Evolutionary conservation across 2,113 vertebrate species (phyloP).

Genomic region (Erythrocercus mccallii): DNA sequence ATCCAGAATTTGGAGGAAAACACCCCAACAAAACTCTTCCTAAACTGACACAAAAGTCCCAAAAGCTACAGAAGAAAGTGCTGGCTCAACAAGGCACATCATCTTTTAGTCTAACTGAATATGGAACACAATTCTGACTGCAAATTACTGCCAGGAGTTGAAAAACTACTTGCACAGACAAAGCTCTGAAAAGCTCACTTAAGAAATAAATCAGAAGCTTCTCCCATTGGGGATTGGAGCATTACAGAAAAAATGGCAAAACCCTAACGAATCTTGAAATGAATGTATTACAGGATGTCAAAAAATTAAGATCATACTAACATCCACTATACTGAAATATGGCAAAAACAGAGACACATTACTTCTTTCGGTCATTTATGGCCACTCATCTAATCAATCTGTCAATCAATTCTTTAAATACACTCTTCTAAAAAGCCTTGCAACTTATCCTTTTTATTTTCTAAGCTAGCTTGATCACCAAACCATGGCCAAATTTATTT

Average conservation of each 20-base stretch:
- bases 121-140: neutral
- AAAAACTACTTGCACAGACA: neutral
- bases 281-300: neutral
- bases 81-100: neutral
- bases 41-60: neutral
- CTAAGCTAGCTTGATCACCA: neutral
- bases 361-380: neutral
- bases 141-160: neutral
- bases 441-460: neutral
- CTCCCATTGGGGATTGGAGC: fast-evolving
- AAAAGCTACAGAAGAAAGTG: neutral
- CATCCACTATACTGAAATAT: neutral
- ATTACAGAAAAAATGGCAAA: neutral
- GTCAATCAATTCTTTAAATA: neutral
- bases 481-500: neutral
- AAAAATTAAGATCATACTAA: neutral
- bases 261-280: neutral
- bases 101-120: neutral
- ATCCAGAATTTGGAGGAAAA: neutral
- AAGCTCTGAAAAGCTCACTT: neutral
- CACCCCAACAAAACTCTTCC: neutral
- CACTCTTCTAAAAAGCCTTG: neutral
- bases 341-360: neutral
- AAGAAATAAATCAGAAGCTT: neutral
- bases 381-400: neutral